These are phyloP conservation scores for Drosophila anomelani DNA, from an alignment of 2,888 invertebrate species.

Conservation along the genomic window DNA sequence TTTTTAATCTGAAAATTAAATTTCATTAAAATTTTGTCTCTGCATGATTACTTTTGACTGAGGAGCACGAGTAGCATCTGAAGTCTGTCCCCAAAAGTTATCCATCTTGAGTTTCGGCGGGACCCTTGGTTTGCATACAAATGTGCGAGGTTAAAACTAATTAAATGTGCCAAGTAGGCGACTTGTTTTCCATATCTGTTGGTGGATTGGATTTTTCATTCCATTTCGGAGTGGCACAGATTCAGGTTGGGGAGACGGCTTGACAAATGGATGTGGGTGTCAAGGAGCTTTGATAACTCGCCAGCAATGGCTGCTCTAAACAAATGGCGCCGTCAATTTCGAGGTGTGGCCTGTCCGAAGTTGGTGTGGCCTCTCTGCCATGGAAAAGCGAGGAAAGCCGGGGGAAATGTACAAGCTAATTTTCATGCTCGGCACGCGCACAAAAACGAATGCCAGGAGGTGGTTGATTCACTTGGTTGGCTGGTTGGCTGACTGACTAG, in stretches of 20 bases:
- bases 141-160: constrained; percentile 68
- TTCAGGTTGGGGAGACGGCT: constrained; percentile 64
- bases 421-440: constrained; percentile 77
- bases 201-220: constrained; percentile 25
- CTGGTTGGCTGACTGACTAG: constrained; percentile 31
- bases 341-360: constrained; percentile 68
- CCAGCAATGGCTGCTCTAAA: constrained; percentile 71
- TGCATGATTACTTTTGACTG: constrained; percentile 3
- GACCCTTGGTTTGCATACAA: constrained; percentile 51
- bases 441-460: constrained; percentile 61
- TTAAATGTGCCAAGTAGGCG: constrained; percentile 54
- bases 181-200: constrained; percentile 27
- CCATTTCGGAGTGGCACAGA: constrained; percentile 66
- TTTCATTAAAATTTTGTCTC: no score
- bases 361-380: constrained; percentile 34
- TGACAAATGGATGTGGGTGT: constrained; percentile 81
- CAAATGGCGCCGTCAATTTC: constrained; percentile 70
- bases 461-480: constrained; percentile 47
- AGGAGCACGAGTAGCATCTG: constrained; percentile 6
- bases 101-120: constrained; percentile 43
- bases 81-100: constrained; percentile 51
- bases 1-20: background rate
- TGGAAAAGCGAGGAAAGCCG: constrained; percentile 13
- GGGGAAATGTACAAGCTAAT: constrained; percentile 70
- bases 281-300: constrained; percentile 80